Evolutionary conservation across 2,113 vertebrate genomes (phyloP).

Genomic region (Polypterus bichir): DNA sequence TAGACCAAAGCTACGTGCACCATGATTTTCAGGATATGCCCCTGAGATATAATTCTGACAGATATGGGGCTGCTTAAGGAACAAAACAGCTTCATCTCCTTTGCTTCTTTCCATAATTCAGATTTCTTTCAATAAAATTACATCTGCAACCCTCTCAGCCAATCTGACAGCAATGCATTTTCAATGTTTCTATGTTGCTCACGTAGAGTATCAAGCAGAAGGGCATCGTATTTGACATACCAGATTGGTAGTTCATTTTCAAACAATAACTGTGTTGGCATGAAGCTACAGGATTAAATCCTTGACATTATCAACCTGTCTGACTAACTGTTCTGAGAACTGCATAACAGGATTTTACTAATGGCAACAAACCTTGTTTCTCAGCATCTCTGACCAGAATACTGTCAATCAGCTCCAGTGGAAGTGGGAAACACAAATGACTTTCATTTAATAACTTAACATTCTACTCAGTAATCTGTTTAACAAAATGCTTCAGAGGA

Average conservation of each 20-base stretch:
- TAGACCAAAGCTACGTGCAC: too few species aligned
- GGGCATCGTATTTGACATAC: constrained; percentile 24
- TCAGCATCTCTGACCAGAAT: constrained; percentile 47
- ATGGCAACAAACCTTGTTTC: constrained; percentile 44
- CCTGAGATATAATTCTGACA: too few species aligned
- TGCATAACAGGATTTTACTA: constrained; percentile 40
- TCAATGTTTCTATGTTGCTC: constrained; percentile 10
- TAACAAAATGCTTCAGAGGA: constrained; percentile 41
- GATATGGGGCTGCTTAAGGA: constrained; percentile 18
- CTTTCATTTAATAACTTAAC: constrained; percentile 54
- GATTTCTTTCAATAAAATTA: constrained; percentile 29
- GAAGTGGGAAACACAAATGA: constrained; percentile 35
- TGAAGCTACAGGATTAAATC: constrained; percentile 27
- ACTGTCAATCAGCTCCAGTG: constrained; percentile 39
- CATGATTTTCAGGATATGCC: too few species aligned
- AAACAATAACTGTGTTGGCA: constrained; percentile 17
- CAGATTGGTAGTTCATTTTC: constrained; percentile 23
- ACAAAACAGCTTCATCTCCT: constrained; percentile 21
- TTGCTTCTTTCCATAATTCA: constrained; percentile 7
- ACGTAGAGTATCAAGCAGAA: constrained; percentile 8
- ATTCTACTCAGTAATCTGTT: constrained; percentile 46
- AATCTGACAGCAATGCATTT: constrained; percentile 22
- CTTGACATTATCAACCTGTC: constrained; percentile 36
- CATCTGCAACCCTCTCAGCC: constrained; percentile 21
- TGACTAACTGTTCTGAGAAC: constrained; percentile 31